Evolutionary conservation across 2,888 invertebrate species (phyloP).

Genomic region (Seladonia tumulorum): DNA sequence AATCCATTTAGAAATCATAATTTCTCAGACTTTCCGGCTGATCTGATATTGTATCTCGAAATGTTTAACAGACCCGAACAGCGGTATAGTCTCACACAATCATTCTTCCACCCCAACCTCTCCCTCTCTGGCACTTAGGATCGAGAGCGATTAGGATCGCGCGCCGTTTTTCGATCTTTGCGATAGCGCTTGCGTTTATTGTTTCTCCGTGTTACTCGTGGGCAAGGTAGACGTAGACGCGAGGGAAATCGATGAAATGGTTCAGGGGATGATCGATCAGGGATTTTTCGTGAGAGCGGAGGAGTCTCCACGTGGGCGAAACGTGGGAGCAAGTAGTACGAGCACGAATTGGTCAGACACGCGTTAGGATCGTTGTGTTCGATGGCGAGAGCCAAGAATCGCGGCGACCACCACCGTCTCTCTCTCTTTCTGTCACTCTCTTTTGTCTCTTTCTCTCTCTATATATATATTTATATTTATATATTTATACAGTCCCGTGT

Average conservation of each 20-base stretch:
- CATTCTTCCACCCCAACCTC: not conserved
- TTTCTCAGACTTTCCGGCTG: not conserved
- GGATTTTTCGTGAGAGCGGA: not conserved
- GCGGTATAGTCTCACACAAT: not conserved
- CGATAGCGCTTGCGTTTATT: not conserved
- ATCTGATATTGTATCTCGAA: not conserved
- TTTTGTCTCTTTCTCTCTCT: not conserved
- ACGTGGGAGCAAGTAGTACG: constrained; percentile 28
- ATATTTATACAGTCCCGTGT: not conserved
- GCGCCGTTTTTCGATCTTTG: not conserved
- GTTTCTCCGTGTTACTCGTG: not conserved
- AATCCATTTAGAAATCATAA: no score
- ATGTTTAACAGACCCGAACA: not conserved
- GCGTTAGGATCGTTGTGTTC: constrained; percentile 13
- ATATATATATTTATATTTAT: no score
- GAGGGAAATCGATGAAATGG: not conserved
- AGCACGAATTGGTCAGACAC: constrained; percentile 12
- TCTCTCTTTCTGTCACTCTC: not conserved
- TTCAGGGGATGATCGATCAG: no score
- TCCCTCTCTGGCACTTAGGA: not conserved
- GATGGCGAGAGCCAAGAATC: not conserved
- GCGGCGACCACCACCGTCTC: constrained; percentile 44
- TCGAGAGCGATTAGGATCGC: constrained; percentile 6
- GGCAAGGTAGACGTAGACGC: not conserved
- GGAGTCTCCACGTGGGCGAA: not conserved